A percentile compares a stretch with the other conserved stretches of the same genome.
Evolutionary conservation across 2,113 vertebrate species (phyloP).

Genomic region (Oryzias melastigma): DNA sequence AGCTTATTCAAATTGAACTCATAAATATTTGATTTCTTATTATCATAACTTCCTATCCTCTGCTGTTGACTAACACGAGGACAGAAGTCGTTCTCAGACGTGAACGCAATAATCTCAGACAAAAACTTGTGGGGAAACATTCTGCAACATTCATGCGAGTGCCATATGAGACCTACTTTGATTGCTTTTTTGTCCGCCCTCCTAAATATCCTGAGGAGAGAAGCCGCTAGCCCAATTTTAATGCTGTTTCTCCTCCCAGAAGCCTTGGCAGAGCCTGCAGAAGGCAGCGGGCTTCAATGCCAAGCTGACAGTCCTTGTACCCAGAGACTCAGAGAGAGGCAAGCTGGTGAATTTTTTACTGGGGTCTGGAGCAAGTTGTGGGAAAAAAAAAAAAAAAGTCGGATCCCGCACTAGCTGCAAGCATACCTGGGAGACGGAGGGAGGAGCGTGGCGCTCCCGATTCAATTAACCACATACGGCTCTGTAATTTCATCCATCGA

Average conservation of each 20-base stretch:
- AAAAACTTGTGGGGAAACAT: constrained; percentile 32
- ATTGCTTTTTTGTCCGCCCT: constrained; percentile 47
- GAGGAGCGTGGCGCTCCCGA: constrained; percentile 9
- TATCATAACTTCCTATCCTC: constrained; percentile 56
- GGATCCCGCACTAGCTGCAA: constrained; percentile 21
- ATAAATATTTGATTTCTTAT: constrained; percentile 73
- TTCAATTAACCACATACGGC: constrained; percentile 48
- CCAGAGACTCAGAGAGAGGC: constrained; percentile 1
- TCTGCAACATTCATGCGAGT: constrained; percentile 59
- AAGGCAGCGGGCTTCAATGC: constrained; percentile 26
- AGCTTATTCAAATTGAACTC: constrained; percentile 73
- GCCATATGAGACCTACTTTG: constrained; percentile 54
- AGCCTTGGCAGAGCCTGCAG: constrained; percentile 32
- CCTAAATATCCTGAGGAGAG: constrained; percentile 48
- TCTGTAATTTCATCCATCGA: constrained; percentile 57
- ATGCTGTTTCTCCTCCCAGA: constrained; percentile 44
- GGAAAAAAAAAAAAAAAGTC: constrained; percentile 24
- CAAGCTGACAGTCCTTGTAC: constrained; percentile 27
- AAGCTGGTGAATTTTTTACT: constrained; percentile 35
- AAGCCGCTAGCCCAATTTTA: constrained; percentile 37
- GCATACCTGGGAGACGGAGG: constrained; percentile 27
- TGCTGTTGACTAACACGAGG: constrained; percentile 37
- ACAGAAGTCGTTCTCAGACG: constrained; percentile 41
- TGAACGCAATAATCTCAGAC: constrained; percentile 38
- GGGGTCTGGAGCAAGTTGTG: constrained; percentile 11